Evolutionary conservation across 2,113 vertebrate genomes (phyloP), one percentile per base, ranked within the genome.

Genomic region (Eptesicus fuscus): DNA sequence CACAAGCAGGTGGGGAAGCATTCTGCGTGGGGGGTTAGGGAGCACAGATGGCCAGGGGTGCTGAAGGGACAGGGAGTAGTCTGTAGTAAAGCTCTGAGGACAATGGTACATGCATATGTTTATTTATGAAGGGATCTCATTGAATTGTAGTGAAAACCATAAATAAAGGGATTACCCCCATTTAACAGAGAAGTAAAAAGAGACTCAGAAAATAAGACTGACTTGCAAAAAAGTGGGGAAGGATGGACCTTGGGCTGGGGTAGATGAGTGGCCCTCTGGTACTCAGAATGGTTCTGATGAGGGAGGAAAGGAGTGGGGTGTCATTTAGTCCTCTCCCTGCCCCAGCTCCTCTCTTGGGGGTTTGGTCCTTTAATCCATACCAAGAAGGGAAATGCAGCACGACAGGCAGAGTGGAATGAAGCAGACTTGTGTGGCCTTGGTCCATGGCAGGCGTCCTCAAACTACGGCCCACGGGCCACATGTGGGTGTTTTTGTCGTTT

Each of bases 1-100:
- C 77, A 5, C 0, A 0, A 0, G 35, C 2, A 1, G 3, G 23
- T 35, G 17, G 65, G 73, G 23, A 44, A 28, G 35, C 14, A 9
- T 16, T 35, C 49, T 22, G 12, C 11, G 25, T 18, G 70, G 37
- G 59, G 37, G 20, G 40, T 28, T 20, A 35, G 65, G 65, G 63
- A 32, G 17, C 51, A 42, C 47, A 32, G 12, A 23, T 12, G 56
- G 59, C 35, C 17, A 40, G 12, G 11, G 37, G 4, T 91, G 53
- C 37, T 49, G 35, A 61, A 35, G 37, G 56, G 13, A 49, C 40
- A 5, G 37, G 56, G 59, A 51, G 32, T 18, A 20, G 63, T 18
- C 23, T 53, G 37, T 32, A 65, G 61, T 59, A 84, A 65, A 65
- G 30, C 49, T 79, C 5, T 37, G 53, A 42, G 44, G 53, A 28